Base-by-base conservation (phyloP, 2,888 invertebrate species). In the Cephus sareptanus region DNA sequence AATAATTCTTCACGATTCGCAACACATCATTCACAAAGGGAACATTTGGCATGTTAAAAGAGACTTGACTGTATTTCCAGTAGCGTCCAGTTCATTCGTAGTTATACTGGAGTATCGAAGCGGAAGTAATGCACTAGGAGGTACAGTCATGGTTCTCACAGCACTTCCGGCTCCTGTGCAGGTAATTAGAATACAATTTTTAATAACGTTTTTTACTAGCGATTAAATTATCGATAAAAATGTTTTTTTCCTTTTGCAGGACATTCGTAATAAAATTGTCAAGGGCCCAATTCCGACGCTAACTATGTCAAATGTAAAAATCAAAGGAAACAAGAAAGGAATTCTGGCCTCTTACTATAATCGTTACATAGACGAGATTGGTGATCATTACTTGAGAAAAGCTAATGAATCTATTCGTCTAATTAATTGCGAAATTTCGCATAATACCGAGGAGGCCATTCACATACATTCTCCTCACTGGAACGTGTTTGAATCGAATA, bases 1-100 rank as follows among this genome's bases (percentile, higher is more conserved):
- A 84, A 95, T 98, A 79, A 93, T 94, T 69, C 94, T 98, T 76
- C 94, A 96, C 83, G 97, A 98, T 90, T 95, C 96, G 0, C 94
- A 95, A 85, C 94, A 94, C 76, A 93, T 94, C 76, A 94, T 95
- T 80, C 92, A 93, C 78, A 83, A 75, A 13, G 94, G 95, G 33
- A 94, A 94, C 75, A 91, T 94, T 76, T 98, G 97, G 97, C 94
- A 95, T 84, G 92, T 98, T 0, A 94, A 96, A 85, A 93, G 96
- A 40, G 98, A 99, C 91, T 92, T 98, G 78, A 96, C 96, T 0
- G 95, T 97, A 23, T 99, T 99, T 89, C 99, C 99, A 0, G 95
- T 96, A 0, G 95, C 97, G 0, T 97, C 98, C 77, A 96, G 95
- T 83, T 96, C 96, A 81, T 97, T 96, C 88, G 96, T 96, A 11